phyloP scores from a whole-genome alignment of 2,113 vertebrate species.

The Barbus barbus region DNA sequence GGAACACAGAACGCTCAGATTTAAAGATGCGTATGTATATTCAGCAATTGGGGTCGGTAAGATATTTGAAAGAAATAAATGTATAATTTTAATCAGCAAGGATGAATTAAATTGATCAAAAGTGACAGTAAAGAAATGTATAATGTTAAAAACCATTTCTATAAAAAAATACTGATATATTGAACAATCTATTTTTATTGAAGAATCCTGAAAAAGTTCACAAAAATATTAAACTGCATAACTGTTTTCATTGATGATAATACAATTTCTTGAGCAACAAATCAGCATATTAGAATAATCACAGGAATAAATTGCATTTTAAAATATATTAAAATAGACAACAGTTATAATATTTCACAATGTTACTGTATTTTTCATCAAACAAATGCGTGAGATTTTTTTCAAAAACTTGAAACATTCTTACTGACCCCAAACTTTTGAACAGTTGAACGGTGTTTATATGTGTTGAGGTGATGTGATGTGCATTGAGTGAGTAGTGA shows the following conservation, averaged over 20 bases:
- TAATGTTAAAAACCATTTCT: background rate
- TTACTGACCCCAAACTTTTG: background rate
- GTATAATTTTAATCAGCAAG: background rate
- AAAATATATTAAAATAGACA: background rate
- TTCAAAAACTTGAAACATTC: background rate
- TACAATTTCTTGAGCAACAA: background rate
- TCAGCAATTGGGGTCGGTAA: background rate
- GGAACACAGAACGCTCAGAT: background rate
- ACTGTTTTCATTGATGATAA: background rate
- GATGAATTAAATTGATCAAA: too few species aligned
- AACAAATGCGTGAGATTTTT: background rate
- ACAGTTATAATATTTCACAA: background rate
- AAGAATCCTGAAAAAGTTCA: background rate
- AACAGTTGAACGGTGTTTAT: background rate
- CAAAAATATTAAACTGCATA: too few species aligned
- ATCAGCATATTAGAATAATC: background rate
- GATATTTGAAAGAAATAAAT: background rate
- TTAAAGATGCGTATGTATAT: background rate
- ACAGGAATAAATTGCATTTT: background rate
- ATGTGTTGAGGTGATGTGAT: background rate
- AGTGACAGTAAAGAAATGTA: background rate
- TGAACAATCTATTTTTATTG: background rate
- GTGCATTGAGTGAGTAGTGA: conserved; percentile 46
- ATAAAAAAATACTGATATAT: background rate
- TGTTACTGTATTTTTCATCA: background rate